Conservation (phyloP, 1,140 invertebrate species). For the Anagrus nilaparvatae region DNA sequence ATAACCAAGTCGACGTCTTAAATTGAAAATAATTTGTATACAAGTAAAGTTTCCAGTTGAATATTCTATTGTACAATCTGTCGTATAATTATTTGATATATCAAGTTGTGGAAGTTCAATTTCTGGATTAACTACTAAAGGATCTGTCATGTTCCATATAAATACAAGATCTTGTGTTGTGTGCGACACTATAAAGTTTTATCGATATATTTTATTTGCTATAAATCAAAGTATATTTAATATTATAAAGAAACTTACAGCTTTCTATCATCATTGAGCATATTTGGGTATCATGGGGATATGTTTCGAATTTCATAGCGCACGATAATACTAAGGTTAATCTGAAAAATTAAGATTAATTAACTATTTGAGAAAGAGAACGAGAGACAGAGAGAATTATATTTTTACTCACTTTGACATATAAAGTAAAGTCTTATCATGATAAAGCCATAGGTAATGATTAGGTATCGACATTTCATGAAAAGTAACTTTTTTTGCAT, state of each 20-base stretch:
- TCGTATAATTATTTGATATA: constrained; percentile 77
- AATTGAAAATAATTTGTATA: constrained; percentile 74
- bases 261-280: constrained; percentile 89
- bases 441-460: constrained; percentile 84
- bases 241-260: constrained; percentile 50
- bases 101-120: constrained; percentile 80
- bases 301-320: constrained; percentile 88
- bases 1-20: constrained; percentile 72
- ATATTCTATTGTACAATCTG: constrained; percentile 80
- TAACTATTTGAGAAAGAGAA: no score
- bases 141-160: constrained; percentile 81
- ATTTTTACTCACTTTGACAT: constrained; percentile 83
- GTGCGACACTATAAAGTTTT: constrained; percentile 57
- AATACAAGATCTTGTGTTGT: constrained; percentile 76
- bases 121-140: constrained; percentile 74
- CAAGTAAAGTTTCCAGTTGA: constrained; percentile 85
- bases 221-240: neutral
- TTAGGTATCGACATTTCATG: constrained; percentile 92
- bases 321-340: constrained; percentile 78
- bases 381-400: no score
- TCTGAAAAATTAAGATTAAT: constrained; percentile 51
- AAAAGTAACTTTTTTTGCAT: constrained; percentile 86
- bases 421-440: constrained; percentile 80
- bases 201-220: constrained; percentile 3
- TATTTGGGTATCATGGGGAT: constrained; percentile 81